Evolutionary conservation across 2,113 vertebrate genomes (phyloP).

Genomic region (Thamnaconus septentrionalis): DNA sequence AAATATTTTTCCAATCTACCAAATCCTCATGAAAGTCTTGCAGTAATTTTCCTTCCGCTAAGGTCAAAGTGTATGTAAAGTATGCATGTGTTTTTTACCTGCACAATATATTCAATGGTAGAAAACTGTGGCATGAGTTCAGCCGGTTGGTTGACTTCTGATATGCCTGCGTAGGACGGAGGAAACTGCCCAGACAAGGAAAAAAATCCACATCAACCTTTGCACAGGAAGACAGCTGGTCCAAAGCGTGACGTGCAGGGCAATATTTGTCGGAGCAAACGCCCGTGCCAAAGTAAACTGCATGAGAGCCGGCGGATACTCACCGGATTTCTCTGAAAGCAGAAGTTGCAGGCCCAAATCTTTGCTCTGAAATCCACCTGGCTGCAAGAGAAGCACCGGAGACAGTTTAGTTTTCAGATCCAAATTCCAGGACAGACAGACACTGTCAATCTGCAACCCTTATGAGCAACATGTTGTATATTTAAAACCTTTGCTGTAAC

Average conservation of each 20-base stretch:
- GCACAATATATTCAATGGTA: constrained; percentile 95
- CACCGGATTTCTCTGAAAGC: constrained; percentile 97
- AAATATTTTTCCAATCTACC: not conserved
- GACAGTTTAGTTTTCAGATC: not conserved
- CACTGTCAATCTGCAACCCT: no score
- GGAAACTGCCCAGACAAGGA: constrained; percentile 83
- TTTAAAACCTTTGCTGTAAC: no score
- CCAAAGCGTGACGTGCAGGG: not conserved
- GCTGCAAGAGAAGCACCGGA: constrained; percentile 71
- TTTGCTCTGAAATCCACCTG: constrained; percentile 97
- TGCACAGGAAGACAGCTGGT: constrained; percentile 16
- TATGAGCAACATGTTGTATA: no score
- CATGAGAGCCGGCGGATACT: constrained; percentile 19
- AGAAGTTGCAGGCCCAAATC: constrained; percentile 99
- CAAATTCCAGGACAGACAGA: not conserved
- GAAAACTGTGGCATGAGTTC: constrained; percentile 98
- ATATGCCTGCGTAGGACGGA: constrained; percentile 92
- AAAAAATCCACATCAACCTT: constrained; percentile 2
- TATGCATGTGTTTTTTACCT: constrained; percentile 76
- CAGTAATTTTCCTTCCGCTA: no score
- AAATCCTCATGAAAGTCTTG: not conserved
- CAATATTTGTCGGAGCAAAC: not conserved
- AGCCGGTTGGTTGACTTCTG: constrained; percentile 94
- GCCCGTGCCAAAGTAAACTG: not conserved
- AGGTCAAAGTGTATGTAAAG: no score